Percentiles rank a stretch among this genome's conserved stretches.
These are phyloP conservation scores for Mellilla xanthometata DNA, from an alignment of 2,888 invertebrate genomes.

Conservation along the genomic window DNA sequence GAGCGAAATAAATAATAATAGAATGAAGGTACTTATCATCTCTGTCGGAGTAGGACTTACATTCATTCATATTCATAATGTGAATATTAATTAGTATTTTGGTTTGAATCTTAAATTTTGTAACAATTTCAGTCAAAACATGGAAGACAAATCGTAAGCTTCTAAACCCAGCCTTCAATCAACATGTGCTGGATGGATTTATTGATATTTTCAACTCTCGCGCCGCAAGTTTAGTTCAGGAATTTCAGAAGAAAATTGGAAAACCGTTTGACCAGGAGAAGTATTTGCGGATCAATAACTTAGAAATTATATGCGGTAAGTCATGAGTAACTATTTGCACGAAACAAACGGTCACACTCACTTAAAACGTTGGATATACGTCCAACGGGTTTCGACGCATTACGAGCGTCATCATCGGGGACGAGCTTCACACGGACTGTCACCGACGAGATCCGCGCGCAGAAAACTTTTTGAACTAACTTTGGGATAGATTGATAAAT, in stretches of 20 bases:
- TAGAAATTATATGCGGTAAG: neutral
- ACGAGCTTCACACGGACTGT: no score
- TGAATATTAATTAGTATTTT: neutral
- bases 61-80: neutral
- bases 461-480: no score
- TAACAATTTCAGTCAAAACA: neutral
- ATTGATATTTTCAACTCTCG: neutral
- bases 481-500: no score
- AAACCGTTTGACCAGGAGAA: constrained; percentile 1
- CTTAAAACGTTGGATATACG: no score
- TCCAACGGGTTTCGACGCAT: no score
- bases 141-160: neutral
- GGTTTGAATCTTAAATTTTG: no score
- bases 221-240: neutral
- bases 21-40: neutral
- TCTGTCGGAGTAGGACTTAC: neutral
- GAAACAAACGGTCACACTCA: no score
- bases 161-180: neutral
- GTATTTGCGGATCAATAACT: neutral
- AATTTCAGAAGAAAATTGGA: neutral
- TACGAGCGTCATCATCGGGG: no score
- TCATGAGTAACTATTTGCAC: no score
- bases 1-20: neutral
- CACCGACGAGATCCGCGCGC: no score
- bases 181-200: neutral